Conservation (phyloP, 2,797 vertebrate species). For the Melanotaenia trifasciata region DNA sequence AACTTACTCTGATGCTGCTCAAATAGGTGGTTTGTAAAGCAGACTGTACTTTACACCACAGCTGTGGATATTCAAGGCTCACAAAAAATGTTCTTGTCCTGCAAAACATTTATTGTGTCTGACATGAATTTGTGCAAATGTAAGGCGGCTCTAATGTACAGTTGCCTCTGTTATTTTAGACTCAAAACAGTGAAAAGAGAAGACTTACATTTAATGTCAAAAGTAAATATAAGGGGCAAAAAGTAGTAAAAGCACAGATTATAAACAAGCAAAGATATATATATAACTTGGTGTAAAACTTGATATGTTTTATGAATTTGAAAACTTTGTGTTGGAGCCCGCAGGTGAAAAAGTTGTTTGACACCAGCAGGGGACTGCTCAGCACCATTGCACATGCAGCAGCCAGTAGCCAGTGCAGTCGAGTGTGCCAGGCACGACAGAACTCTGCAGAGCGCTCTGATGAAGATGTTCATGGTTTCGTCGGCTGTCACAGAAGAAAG, state of each 20-base stretch:
- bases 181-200: background rate
- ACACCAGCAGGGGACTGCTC: conserved; percentile 57
- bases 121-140: background rate
- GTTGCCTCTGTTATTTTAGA: background rate
- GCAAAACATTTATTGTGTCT: background rate
- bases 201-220: background rate
- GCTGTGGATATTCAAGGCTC: background rate
- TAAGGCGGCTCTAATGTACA: background rate
- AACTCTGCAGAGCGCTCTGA: conserved; percentile 46
- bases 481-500: conserved; percentile 60
- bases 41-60: background rate
- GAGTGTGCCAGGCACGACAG: conserved; percentile 43
- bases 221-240: background rate
- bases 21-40: background rate
- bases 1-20: background rate
- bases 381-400: conserved; percentile 59
- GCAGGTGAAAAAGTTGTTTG: conserved; percentile 44
- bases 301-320: conserved; percentile 10
- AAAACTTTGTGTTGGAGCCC: conserved; percentile 42
- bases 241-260: background rate
- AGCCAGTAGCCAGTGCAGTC: conserved; percentile 47
- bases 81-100: background rate
- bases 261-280: background rate
- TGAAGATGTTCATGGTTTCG: conserved; percentile 48
- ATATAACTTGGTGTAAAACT: background rate